phyloP scores from a whole-genome alignment of 2,888 invertebrate genomes.

The Mongoloraphidia duomilia region DNA sequence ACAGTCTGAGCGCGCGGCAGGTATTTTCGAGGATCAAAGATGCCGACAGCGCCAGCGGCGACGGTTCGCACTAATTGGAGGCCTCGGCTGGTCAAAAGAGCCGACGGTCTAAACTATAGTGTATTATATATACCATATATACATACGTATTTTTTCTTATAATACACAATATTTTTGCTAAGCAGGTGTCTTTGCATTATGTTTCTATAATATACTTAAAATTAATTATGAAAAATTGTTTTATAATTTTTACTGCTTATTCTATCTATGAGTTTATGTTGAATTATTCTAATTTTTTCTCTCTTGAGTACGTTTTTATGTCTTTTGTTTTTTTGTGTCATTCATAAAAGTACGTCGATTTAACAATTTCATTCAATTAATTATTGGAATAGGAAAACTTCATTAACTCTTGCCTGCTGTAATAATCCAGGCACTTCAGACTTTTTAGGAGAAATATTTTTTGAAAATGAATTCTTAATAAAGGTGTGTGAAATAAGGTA shows the following conservation, averaged over 20 bases:
- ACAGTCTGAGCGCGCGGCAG: slow-evolving; percentile 27
- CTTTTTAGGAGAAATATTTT: too few species aligned
- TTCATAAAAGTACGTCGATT: too few species aligned
- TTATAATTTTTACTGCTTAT: not conserved
- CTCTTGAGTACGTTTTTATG: too few species aligned
- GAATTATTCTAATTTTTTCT: too few species aligned
- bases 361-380: too few species aligned
- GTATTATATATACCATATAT: not conserved
- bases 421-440: too few species aligned
- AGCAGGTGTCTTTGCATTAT: slow-evolving; percentile 4
- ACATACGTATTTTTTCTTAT: not conserved
- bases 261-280: too few species aligned
- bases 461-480: too few species aligned
- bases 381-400: too few species aligned
- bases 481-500: too few species aligned
- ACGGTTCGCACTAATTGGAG: slow-evolving; percentile 37
- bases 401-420: too few species aligned
- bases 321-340: too few species aligned
- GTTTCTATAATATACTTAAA: not conserved
- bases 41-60: slow-evolving; percentile 30
- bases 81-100: slow-evolving; percentile 32
- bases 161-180: slow-evolving; percentile 3
- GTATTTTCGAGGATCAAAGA: slow-evolving; percentile 31
- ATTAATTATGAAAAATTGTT: not conserved
- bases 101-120: slow-evolving; percentile 29